Conservation (phyloP, 2,888 invertebrate genomes). For the Pyrochroa serraticornis region DNA sequence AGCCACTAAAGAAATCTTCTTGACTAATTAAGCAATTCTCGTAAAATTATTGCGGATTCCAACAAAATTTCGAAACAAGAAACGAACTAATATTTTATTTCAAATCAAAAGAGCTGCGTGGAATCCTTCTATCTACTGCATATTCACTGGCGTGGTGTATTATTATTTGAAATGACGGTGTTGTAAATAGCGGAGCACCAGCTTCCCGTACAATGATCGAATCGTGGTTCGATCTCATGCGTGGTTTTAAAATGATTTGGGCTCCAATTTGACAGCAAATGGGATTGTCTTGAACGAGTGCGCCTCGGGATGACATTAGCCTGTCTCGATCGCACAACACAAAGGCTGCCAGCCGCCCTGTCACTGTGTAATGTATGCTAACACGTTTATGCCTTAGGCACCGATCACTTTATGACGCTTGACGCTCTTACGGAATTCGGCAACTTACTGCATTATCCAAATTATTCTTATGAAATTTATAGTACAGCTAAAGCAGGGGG, state of each 20-base stretch:
- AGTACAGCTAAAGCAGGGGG: background rate
- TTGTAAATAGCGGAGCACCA: slow-evolving; percentile 41
- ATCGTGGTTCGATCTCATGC: slow-evolving; percentile 46
- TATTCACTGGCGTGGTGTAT: slow-evolving; percentile 34
- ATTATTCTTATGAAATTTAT: slow-evolving; percentile 38
- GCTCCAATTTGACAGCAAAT: slow-evolving; percentile 57
- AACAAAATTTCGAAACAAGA: background rate
- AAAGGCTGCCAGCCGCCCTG: slow-evolving; percentile 56
- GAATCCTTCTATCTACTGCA: slow-evolving; percentile 27
- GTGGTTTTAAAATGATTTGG: slow-evolving; percentile 53
- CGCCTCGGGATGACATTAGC: slow-evolving; percentile 58
- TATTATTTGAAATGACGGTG: slow-evolving; percentile 40
- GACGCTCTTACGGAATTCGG: slow-evolving; percentile 45
- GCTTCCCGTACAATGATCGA: slow-evolving; percentile 38
- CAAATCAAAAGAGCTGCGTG: slow-evolving; percentile 33
- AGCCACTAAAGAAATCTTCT: too few species aligned
- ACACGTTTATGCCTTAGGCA: slow-evolving; percentile 56
- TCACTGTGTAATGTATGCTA: slow-evolving; percentile 59
- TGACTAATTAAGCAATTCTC: too few species aligned
- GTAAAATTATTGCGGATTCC: too few species aligned
- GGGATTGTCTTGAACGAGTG: slow-evolving; percentile 57
- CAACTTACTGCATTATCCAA: slow-evolving; percentile 44
- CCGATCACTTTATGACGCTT: slow-evolving; percentile 55
- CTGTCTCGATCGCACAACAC: slow-evolving; percentile 55
- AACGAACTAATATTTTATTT: slow-evolving; percentile 6